Conservation (phyloP, 2,113 vertebrate genomes). For the Chrysochloris asiatica region DNA sequence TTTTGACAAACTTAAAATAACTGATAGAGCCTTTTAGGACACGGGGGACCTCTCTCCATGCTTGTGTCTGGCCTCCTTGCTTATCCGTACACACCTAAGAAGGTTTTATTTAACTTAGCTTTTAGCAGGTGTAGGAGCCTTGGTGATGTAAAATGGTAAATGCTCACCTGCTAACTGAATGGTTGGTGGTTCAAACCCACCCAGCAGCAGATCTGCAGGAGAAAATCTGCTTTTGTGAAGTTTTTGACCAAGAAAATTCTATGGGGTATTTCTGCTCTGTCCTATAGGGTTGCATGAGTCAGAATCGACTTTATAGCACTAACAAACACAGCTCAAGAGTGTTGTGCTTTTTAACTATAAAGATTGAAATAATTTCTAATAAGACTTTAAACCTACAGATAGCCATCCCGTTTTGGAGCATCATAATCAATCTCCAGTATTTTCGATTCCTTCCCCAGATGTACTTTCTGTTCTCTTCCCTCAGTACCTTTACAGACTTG, state of each 20-base stretch:
- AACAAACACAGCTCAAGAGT: constrained; percentile 1
- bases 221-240: neutral
- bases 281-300: neutral
- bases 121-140: neutral
- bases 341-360: constrained; percentile 44
- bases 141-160: neutral
- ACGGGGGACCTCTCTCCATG: neutral
- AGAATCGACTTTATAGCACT: neutral
- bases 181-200: neutral
- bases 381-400: neutral
- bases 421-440: neutral
- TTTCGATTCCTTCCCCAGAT: neutral
- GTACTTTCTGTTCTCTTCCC: neutral
- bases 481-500: neutral
- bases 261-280: neutral
- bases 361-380: constrained; percentile 13
- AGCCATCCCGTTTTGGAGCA: neutral
- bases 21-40: neutral
- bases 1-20: neutral
- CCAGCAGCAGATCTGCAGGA: neutral
- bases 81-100: neutral
- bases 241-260: neutral
- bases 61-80: neutral
- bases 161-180: neutral
- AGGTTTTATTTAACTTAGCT: constrained; percentile 50